Evolutionary conservation across 2,113 vertebrate species (phyloP).

Genomic region (Hippocampus guttulatus): DNA sequence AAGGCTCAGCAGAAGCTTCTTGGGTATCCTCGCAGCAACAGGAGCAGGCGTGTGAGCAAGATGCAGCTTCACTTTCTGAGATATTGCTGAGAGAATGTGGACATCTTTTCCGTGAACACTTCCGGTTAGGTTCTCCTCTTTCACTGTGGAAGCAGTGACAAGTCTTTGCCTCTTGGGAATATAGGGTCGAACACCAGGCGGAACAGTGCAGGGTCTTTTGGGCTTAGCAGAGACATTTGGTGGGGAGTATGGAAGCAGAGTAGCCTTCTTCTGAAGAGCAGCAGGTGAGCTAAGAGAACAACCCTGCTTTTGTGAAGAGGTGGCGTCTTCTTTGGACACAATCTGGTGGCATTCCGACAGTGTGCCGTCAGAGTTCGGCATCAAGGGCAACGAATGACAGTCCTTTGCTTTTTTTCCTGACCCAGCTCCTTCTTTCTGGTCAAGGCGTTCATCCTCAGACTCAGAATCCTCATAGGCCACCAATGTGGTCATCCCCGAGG

Average conservation of each 20-base stretch:
- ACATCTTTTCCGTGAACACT: constrained; percentile 27
- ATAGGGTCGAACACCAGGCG: constrained; percentile 77
- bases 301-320: not conserved
- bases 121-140: constrained; percentile 1
- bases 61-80: constrained; percentile 77
- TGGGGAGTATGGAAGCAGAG: not conserved
- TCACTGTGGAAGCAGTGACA: constrained; percentile 18
- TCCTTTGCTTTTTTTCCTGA: constrained; percentile 4
- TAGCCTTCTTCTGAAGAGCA: constrained; percentile 2
- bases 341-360: constrained; percentile 9
- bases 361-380: not conserved
- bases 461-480: constrained; percentile 92
- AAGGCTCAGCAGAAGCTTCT: constrained; percentile 72
- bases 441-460: constrained; percentile 70
- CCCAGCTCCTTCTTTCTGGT: constrained; percentile 1
- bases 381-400: not conserved
- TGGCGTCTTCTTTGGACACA: constrained; percentile 3
- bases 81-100: constrained; percentile 66
- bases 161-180: constrained; percentile 81
- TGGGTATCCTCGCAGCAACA: constrained; percentile 71
- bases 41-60: constrained; percentile 63
- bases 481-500: constrained; percentile 77
- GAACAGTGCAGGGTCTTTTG: constrained; percentile 49
- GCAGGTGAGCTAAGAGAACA: constrained; percentile 9
- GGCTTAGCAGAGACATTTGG: constrained; percentile 4